Base-by-base conservation (phyloP, 2,888 invertebrate genomes). In the Hyposoter didymator region DNA sequence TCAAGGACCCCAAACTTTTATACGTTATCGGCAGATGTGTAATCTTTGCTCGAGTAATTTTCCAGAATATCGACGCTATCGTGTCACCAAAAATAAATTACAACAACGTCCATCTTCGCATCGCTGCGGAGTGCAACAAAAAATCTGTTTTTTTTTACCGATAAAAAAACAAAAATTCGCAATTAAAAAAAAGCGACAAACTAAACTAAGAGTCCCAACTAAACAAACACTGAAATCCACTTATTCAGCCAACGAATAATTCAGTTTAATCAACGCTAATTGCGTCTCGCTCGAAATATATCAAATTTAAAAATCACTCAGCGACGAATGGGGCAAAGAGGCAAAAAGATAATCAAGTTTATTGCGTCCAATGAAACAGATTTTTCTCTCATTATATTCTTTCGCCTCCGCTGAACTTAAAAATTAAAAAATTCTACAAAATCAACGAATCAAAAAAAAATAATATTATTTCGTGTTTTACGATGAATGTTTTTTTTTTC, bases 1-100 rank as follows among this genome's bases (percentile, higher is more conserved):
- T 59, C 59, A 59, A 59, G 59, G 59, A 59, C 59, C 14, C 59
- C 14, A 28, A 59, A 59, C 14, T 59, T 59, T 28, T 28, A 28
- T 59, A 28, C 59, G 3, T 59, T 28, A 28, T 59, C 59, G 59
- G 28, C 28, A 59, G 59, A 28, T 59, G 59, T 28, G 59, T 28
- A 59, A 59, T 59, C 28, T 59, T 59, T 28, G 14, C 59, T 59
- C 59, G 14, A 28, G 59, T 59, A 28, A 28, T 1, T 28, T 59
- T 59, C 59, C 59, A 59, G 28, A 28, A 59, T 28, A 59, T 59
- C 59, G 3, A 28, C 28, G 28, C 28, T 28, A 22, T 28, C 59
- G 28, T n/a, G 49, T 52, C n/a, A 1, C 49, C 49, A 19, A 28
- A 59, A 28, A 59, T 59, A 22, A 28, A 59, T 59, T 28, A 59